phyloP scores from a whole-genome alignment of 2,888 invertebrate species.

The Choristoneura rosaceana region DNA sequence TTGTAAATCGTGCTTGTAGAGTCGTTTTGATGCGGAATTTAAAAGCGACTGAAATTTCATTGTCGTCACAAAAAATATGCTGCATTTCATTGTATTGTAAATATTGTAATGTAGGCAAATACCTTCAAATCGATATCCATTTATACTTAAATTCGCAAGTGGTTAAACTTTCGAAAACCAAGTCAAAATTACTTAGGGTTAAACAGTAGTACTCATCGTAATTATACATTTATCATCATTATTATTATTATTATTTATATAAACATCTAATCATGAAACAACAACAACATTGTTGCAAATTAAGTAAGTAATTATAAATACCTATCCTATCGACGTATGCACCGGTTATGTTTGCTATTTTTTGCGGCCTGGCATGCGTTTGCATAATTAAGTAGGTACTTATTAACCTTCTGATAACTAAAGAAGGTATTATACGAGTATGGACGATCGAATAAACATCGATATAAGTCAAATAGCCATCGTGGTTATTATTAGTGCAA shows the following conservation, averaged over 20 bases:
- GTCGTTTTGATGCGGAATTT: no score
- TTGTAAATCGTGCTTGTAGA: no score
- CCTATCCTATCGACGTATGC: neutral
- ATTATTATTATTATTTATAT: no score
- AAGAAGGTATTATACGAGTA: constrained; percentile 2
- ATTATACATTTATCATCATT: no score
- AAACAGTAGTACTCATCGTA: neutral
- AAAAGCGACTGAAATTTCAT: no score
- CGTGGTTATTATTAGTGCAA: neutral
- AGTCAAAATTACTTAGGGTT: neutral
- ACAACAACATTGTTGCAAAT: neutral
- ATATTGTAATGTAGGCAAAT: no score
- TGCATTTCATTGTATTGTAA: no score
- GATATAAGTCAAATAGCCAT: neutral
- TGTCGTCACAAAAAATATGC: no score
- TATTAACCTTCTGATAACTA: neutral
- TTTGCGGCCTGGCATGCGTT: constrained; percentile 3
- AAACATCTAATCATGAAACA: neutral
- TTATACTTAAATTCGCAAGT: neutral
- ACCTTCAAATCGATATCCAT: no score
- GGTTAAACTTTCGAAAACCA: neutral
- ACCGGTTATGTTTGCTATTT: constrained; percentile 12
- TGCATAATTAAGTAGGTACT: neutral
- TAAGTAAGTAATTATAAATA: neutral
- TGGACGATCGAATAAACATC: constrained; percentile 1